Evolutionary conservation across 2,113 vertebrate genomes (phyloP).

Genomic region (Gulo gulo): DNA sequence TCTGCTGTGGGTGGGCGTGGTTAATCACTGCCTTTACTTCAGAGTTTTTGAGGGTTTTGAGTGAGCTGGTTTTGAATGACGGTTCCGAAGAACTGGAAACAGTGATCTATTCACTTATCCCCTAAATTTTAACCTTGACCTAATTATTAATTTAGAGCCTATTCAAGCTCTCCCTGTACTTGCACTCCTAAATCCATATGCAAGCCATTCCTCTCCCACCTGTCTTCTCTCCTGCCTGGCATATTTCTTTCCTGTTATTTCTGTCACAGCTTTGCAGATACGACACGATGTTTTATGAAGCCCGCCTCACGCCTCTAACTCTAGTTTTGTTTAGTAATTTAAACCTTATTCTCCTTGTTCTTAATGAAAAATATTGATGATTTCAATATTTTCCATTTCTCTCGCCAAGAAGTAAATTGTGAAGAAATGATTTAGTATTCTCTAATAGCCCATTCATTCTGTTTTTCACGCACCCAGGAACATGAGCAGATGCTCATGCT

Average conservation of each 20-base stretch:
- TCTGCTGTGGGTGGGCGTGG: accelerated
- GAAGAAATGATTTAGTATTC: conserved; percentile 30
- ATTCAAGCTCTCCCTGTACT: neutral
- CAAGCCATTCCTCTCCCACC: neutral
- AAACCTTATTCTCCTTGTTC: conserved; percentile 50
- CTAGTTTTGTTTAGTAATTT: conserved; percentile 57
- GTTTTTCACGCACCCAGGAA: neutral
- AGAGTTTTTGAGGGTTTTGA: neutral
- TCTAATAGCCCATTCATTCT: neutral
- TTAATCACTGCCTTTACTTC: neutral
- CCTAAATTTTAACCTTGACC: neutral
- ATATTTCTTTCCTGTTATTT: neutral
- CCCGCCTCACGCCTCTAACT: neutral
- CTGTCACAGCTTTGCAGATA: conserved; percentile 2
- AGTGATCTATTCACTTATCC: neutral
- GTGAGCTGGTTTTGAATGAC: neutral
- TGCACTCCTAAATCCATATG: neutral
- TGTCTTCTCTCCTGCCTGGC: neutral
- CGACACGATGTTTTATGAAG: conserved; percentile 50
- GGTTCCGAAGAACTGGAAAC: neutral
- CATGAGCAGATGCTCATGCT: accelerated
- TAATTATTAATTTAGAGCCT: neutral
- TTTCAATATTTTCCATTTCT: conserved; percentile 52
- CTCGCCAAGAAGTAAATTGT: neutral
- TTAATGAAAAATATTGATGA: conserved; percentile 57